Conservation (phyloP, 1,140 invertebrate genomes). For the Megathymus violae region DNA sequence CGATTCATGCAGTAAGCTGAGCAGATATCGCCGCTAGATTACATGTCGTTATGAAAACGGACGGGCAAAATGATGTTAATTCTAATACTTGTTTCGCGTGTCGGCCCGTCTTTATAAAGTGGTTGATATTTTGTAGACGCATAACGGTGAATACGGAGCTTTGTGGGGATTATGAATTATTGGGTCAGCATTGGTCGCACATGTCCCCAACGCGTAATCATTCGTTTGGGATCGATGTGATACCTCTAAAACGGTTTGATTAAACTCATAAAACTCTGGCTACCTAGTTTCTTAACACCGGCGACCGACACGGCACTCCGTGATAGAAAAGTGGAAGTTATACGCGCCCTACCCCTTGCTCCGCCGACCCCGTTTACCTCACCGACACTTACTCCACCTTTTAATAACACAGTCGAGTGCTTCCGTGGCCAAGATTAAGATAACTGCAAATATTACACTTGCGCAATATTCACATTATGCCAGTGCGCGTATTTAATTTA, state of each 20-base stretch:
- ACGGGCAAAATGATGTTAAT: conserved; percentile 40
- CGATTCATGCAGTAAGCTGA: neutral
- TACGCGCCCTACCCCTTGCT: conserved; percentile 62
- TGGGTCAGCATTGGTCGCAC: conserved; percentile 55
- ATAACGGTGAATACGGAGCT: conserved; percentile 38
- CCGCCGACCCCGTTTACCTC: conserved; percentile 51
- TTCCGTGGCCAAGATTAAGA: conserved; percentile 70
- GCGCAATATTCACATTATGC: conserved; percentile 33
- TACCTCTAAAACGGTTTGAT: conserved; percentile 73
- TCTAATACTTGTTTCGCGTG: conserved; percentile 61
- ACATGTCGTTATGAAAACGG: conserved; percentile 22
- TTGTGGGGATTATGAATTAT: conserved; percentile 39
- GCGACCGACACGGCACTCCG: conserved; percentile 42
- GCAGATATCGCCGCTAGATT: conserved; percentile 20
- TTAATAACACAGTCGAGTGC: conserved; percentile 82
- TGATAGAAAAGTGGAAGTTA: conserved; percentile 71
- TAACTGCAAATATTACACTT: conserved; percentile 71
- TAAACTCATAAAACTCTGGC: conserved; percentile 74
- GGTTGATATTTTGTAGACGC: conserved; percentile 51
- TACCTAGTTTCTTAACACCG: conserved; percentile 49
- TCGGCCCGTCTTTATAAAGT: conserved; percentile 45
- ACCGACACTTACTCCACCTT: conserved; percentile 65
- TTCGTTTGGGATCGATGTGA: conserved; percentile 59
- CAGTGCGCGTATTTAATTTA: conserved; percentile 1
- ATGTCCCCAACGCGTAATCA: conserved; percentile 55